Evolutionary conservation across 2,888 invertebrate genomes (phyloP).

Genomic region (Cremastinae sp.): DNA sequence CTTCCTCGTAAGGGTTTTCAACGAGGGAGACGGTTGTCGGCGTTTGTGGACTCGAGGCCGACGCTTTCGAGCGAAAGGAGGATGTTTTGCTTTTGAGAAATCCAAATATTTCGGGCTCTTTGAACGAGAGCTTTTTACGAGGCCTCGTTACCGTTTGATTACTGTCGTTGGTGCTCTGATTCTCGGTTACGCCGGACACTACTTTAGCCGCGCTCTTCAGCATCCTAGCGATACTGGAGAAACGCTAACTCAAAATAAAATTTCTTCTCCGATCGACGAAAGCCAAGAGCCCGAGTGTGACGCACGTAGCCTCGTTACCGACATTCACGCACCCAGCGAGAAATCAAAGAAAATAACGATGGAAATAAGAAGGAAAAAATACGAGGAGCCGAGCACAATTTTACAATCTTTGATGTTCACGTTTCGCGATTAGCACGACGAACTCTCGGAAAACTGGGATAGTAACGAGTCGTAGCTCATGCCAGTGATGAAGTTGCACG

Average conservation of each 20-base stretch:
- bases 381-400: no score
- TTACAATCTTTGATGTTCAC: conserved; percentile 2
- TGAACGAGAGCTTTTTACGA: conserved; percentile 92
- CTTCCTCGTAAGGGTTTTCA: conserved; percentile 74
- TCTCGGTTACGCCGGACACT: conserved; percentile 63
- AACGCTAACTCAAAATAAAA: not conserved
- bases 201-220: conserved; percentile 65
- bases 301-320: conserved; percentile 55
- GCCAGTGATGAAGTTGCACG: conserved; percentile 25
- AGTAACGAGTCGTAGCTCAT: conserved; percentile 25
- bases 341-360: conserved; percentile 5
- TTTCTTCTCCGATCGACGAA: conserved; percentile 25
- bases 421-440: not conserved
- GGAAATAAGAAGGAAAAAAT: conserved; percentile 19
- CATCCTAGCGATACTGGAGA: conserved; percentile 60
- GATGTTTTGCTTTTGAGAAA: conserved; percentile 76
- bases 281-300: conserved; percentile 33
- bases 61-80: conserved; percentile 62
- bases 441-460: not conserved
- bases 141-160: conserved; percentile 81
- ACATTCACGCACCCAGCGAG: conserved; percentile 49
- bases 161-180: conserved; percentile 74
- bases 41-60: conserved; percentile 54
- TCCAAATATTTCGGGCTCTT: conserved; percentile 89
- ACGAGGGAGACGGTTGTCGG: conserved; percentile 64